phyloP scores from a whole-genome alignment of 2,797 vertebrate species.

The Mormyrus hasselquistii region DNA sequence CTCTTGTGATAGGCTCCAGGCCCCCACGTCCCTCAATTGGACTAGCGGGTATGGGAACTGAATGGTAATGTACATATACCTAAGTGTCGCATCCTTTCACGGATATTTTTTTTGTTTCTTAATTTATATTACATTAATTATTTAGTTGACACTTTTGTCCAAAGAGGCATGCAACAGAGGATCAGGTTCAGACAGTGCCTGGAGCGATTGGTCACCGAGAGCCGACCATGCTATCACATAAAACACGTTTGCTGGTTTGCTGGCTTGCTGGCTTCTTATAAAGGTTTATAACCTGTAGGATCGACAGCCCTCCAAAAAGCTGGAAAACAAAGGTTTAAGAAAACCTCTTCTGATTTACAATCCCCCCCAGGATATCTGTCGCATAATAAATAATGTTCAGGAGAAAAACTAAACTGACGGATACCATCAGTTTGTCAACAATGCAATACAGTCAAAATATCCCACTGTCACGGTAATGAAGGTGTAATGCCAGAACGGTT shows the following conservation, averaged over 20 bases:
- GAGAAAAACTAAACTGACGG: not conserved
- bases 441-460: not conserved
- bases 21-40: not conserved
- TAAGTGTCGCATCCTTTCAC: not conserved
- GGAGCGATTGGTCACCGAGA: not conserved
- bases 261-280: not conserved
- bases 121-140: not conserved
- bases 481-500: not conserved
- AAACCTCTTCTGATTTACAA: not conserved
- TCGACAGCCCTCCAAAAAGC: not conserved
- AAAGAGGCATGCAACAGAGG: not conserved
- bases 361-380: not conserved
- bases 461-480: not conserved
- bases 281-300: not conserved
- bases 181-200: not conserved
- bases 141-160: not conserved
- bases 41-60: not conserved
- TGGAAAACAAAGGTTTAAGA: not conserved
- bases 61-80: not conserved
- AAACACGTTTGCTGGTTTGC: not conserved
- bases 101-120: not conserved
- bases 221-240: not conserved
- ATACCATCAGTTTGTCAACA: not conserved
- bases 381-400: not conserved
- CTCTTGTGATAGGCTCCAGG: not conserved